Conservation (phyloP, 2,113 vertebrate genomes). For the Leptodactylus fuscus region DNA sequence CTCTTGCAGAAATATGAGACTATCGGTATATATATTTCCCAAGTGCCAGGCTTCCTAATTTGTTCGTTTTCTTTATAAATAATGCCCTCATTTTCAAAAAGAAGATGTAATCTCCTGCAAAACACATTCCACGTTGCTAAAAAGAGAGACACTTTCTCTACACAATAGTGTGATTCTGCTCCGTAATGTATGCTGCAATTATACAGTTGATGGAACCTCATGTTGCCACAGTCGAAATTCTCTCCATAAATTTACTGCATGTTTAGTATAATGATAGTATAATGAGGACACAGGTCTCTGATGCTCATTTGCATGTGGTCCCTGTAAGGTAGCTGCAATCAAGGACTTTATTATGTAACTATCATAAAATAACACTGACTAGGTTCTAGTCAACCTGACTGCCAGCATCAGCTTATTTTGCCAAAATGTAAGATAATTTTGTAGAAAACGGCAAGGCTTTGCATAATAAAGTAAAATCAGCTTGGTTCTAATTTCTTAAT, state of each 20-base stretch:
- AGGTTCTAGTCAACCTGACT: constrained; percentile 25
- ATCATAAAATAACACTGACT: constrained; percentile 34
- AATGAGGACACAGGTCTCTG: constrained; percentile 69
- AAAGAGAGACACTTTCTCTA: constrained; percentile 64
- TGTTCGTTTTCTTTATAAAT: constrained; percentile 60
- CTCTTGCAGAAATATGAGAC: constrained; percentile 64
- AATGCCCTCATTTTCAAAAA: constrained; percentile 42
- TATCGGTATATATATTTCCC: constrained; percentile 63
- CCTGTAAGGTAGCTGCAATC: constrained; percentile 64
- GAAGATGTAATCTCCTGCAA: constrained; percentile 21
- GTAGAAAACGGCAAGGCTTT: neutral
- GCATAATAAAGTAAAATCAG: constrained; percentile 29
- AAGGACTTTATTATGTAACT: constrained; percentile 63
- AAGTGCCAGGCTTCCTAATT: constrained; percentile 62
- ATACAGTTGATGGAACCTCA: constrained; percentile 68
- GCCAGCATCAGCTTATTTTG: neutral
- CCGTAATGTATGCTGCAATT: constrained; percentile 72
- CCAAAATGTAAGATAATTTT: constrained; percentile 31
- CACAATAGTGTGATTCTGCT: constrained; percentile 63
- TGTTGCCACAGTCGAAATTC: constrained; percentile 66
- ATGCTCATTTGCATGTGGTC: constrained; percentile 65
- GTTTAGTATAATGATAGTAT: constrained; percentile 72
- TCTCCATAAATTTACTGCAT: constrained; percentile 71
- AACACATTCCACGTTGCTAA: constrained; percentile 59
- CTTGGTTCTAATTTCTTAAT: constrained; percentile 32